Evolutionary conservation across 1,140 invertebrate genomes (phyloP), one percentile per base, ranked within the genome.

Genomic region (Spodoptera frugiperda): DNA sequence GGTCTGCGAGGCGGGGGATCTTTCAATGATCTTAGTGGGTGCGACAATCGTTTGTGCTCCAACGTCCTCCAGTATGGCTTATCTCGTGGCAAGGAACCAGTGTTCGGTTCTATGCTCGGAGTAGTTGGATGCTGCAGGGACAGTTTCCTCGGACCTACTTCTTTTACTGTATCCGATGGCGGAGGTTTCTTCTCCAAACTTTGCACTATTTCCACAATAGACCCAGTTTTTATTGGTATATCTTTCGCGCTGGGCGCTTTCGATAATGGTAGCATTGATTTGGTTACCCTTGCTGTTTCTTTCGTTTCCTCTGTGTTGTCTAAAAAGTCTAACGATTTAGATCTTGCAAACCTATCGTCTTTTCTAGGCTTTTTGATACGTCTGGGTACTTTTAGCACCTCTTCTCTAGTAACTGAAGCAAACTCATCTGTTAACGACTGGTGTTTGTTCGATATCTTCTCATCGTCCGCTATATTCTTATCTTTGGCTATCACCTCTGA

Each of bases 21-120:
- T 81, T 92, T 92, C 79, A 94, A 77, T 1, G 92, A 92, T 49
- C 92, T 80, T 65, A 93, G 82, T 2, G 92, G 92, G 73, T 93
- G 88, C 61, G 91, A 93, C 57, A 94, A 86, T 44, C 92, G 81
- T 81, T 94, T 94, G 80, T 94, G 91, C 63, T 93, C 91, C 82
- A 88, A 78, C 0, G 87, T 92, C 83, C 91, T 91, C 92, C 91
- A 94, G 70, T 92, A 94, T 1, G 87, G 86, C 70, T 91, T 90
- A 17, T 86, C 82, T 11, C 86, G 82, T 10, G 86, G 86, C 68
- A 89, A 78, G 0, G 90, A 91, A 9, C 87, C 84, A 1, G 85
- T 89, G 25, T 89, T 85, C 2, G 80, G 39, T 0, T 88, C 88
- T 9, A 84, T 57, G 30, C 61, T 84, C 1, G 84, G 78, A 9